These are phyloP conservation scores for Fratercula arctica DNA, from an alignment of 2,797 vertebrate species.

Conservation along the genomic window DNA sequence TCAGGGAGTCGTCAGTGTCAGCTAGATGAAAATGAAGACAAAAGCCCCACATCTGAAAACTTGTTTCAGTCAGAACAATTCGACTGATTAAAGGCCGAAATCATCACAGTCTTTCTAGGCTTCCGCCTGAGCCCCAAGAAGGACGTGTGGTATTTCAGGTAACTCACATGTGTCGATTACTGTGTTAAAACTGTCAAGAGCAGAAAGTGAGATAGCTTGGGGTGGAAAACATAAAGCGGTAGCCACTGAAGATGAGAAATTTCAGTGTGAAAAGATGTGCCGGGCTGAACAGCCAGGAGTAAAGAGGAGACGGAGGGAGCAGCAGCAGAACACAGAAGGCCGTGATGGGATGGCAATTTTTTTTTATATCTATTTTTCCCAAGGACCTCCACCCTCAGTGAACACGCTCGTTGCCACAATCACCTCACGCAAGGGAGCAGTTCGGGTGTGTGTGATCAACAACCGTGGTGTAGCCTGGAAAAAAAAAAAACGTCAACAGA, in stretches of 20 bases:
- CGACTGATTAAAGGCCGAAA: not conserved
- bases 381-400: not conserved
- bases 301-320: not conserved
- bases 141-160: rapidly evolving
- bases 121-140: not conserved
- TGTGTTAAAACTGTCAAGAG: not conserved
- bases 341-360: not conserved
- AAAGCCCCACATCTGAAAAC: not conserved
- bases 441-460: not conserved
- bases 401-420: not conserved
- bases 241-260: not conserved
- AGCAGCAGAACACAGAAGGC: not conserved
- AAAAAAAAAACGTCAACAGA: not conserved
- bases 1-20: not conserved
- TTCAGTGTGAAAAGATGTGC: not conserved
- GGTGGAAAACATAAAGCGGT: not conserved
- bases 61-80: not conserved
- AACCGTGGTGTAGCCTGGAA: not conserved
- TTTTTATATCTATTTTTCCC: not conserved
- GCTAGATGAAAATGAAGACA: not conserved
- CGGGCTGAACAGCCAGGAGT: not conserved
- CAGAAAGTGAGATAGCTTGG: not conserved
- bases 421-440: not conserved
- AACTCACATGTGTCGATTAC: not conserved
- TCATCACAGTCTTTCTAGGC: not conserved